Conservation (phyloP, 1,140 invertebrate genomes). For the Myzus persicae region DNA sequence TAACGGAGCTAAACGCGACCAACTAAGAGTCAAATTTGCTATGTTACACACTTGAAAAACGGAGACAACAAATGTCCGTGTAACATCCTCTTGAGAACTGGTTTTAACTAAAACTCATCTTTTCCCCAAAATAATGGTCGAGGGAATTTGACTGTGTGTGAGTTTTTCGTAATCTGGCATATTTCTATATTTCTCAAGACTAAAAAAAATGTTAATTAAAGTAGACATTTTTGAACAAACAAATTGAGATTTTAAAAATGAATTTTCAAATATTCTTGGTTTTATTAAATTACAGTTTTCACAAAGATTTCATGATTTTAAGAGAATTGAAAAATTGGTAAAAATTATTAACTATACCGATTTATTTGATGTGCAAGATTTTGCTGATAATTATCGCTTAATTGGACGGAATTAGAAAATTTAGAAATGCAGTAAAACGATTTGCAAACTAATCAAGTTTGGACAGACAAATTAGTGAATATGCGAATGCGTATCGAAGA, state of each 20-base stretch:
- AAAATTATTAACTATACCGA: not conserved
- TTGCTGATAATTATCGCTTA: not conserved
- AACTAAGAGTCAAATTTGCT: too few species aligned
- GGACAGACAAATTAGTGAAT: not conserved
- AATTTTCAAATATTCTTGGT: not conserved
- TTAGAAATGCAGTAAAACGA: not conserved
- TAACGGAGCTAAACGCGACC: too few species aligned
- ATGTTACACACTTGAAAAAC: too few species aligned
- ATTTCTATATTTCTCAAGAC: too few species aligned
- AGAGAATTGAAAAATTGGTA: not conserved
- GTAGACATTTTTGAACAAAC: not conserved
- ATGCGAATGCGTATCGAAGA: not conserved
- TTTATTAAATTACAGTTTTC: not conserved
- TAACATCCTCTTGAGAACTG: too few species aligned
- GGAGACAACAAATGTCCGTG: too few species aligned
- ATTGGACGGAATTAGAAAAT: not conserved
- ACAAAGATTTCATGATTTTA: conserved; percentile 13
- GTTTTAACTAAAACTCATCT: too few species aligned
- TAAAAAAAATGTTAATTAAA: too few species aligned
- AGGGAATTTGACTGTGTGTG: too few species aligned
- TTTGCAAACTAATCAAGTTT: too few species aligned
- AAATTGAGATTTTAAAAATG: not conserved
- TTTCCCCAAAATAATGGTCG: too few species aligned
- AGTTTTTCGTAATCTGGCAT: too few species aligned
- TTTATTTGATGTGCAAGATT: conserved; percentile 5